A percentile compares a stretch with the other conserved stretches of the same genome.
Evolutionary conservation across 1,140 invertebrate genomes (phyloP).

Genomic region (Armadillidium nasatum): DNA sequence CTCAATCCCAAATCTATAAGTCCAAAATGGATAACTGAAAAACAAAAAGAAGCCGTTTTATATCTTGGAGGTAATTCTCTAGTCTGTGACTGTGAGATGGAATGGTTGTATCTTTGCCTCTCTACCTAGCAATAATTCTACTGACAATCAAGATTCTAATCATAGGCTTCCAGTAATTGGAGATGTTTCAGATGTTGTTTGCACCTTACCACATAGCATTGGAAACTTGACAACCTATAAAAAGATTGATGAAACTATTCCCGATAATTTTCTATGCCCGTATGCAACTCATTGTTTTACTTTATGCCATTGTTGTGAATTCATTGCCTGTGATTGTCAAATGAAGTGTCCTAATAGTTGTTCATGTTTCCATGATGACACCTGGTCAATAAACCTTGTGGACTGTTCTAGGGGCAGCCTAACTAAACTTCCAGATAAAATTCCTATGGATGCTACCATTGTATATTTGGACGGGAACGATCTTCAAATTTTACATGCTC

Average conservation of each 20-base stretch:
- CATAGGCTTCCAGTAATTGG: conserved; percentile 68
- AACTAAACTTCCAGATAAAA: conserved; percentile 68
- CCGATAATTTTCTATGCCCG: conserved; percentile 80
- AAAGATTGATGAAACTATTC: conserved; percentile 63
- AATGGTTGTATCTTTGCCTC: conserved; percentile 78
- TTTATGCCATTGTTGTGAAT: conserved; percentile 88
- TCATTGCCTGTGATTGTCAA: conserved; percentile 90
- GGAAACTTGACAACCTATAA: conserved; percentile 47
- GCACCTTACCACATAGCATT: conserved; percentile 49
- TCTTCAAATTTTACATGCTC: conserved; percentile 69
- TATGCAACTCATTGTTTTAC: conserved; percentile 91
- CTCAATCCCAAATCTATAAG: conserved; percentile 70
- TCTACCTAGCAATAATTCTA: conserved; percentile 62
- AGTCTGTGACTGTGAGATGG: conserved; percentile 81
- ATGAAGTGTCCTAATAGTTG: conserved; percentile 89
- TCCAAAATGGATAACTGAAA: conserved; percentile 62
- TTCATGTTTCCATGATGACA: conserved; percentile 85
- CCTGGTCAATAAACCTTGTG: conserved; percentile 85
- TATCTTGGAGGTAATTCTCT: conserved; percentile 84
- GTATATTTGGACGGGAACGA: conserved; percentile 87
- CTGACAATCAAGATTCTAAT: conserved; percentile 64
- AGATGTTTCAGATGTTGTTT: conserved; percentile 68
- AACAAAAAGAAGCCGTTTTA: conserved; percentile 77
- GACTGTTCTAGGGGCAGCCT: conserved; percentile 75
- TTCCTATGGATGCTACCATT: conserved; percentile 90